A percentile compares a stretch with the other conserved stretches of the same genome.
Conservation (phyloP, 2,797 vertebrate species). For the Xerus rutilus region DNA sequence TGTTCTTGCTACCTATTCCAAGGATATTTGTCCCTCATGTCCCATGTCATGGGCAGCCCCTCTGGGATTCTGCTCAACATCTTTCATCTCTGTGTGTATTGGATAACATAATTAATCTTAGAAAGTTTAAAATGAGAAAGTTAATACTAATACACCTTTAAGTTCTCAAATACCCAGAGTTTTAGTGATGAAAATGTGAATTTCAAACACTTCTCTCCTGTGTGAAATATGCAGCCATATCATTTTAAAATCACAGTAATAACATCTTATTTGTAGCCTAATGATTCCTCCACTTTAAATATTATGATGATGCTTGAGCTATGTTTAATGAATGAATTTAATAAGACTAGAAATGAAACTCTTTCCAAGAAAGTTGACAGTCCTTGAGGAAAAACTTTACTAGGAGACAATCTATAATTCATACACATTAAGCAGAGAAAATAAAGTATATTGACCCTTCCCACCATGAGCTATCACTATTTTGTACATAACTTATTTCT, state of each 20-base stretch:
- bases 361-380: constrained; percentile 54
- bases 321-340: constrained; percentile 63
- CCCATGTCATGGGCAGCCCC: neutral
- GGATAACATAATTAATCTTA: neutral
- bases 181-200: constrained; percentile 66
- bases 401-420: neutral
- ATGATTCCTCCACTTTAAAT: constrained; percentile 43
- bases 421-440: neutral
- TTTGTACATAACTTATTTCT: constrained; percentile 18
- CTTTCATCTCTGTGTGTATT: neutral
- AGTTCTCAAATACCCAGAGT: neutral
- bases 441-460: neutral
- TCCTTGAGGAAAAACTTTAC: constrained; percentile 65
- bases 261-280: constrained; percentile 55
- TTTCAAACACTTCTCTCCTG: constrained; percentile 30
- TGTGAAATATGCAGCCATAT: constrained; percentile 21
- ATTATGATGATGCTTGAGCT: constrained; percentile 35
- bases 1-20: neutral
- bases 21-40: no score
- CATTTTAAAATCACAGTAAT: constrained; percentile 64
- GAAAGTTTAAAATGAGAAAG: constrained; percentile 41
- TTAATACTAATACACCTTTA: constrained; percentile 29
- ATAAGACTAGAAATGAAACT: constrained; percentile 52
- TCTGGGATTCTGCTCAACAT: neutral
- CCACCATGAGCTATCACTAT: neutral